Base-by-base conservation (phyloP, 2,888 invertebrate species). In the Aphodius granarius region DNA sequence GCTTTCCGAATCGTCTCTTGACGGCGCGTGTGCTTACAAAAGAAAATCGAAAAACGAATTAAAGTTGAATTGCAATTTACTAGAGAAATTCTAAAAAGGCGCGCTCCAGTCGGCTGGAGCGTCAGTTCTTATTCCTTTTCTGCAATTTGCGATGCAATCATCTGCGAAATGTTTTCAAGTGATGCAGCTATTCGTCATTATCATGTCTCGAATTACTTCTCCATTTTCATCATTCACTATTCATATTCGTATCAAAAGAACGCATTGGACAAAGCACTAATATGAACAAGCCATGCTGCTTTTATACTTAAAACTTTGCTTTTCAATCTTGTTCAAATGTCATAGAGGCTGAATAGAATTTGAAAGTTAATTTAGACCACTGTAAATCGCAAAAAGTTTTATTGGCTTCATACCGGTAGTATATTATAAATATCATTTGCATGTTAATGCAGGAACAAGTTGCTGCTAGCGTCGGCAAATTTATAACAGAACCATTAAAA, bases 401-500 rank as follows among this genome's bases (percentile, higher is more conserved):
- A 43, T 43, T 43, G 13, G 43, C 13, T 1, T 6, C 43, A 43
- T 13, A 43, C 43, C 43, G 43, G 43, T n/a, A n/a, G n/a, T 43
- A 43, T 43, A 43, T 43, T 43, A 43, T 43, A 43, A 43, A 43
- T 43, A 43, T 43, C 43, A 43, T 43, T 43, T 43, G 43, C 43
- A 43, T 43, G 43, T 43, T 43, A 43, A 43, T 43, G 43, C 13
- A 43, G 43, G 43, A 43, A 43, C 43, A 43, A 43, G 43, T 68
- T 9, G 19, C 20, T 19, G 68, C 21, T 68, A 68, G 68, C 21
- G 22, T 68, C 21, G 20, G 68, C 68, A 22, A 68, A 20, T 68
- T 21, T 22, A 68, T 68, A 68, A 68, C 68, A 68, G 21, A 20
- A 68, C 68, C 68, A 68, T 68, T 68, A 68, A 68, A 68, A 68